A percentile compares a stretch with the other conserved stretches of the same genome.
Conservation (phyloP, 2,113 vertebrate species). For the Mionectes macconnelli region DNA sequence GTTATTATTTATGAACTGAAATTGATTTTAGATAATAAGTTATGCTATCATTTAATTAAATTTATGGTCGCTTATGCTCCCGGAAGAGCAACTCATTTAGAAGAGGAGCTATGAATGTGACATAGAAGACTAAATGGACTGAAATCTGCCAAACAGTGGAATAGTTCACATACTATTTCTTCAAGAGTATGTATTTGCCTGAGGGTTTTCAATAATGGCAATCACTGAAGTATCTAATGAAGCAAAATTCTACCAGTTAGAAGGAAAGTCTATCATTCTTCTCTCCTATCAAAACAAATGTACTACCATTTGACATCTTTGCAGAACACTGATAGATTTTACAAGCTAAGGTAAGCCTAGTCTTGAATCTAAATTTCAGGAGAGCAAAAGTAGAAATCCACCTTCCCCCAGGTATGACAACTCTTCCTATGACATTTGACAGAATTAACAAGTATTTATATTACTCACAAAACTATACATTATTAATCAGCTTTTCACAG, state of each 20-base stretch:
- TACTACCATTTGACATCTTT: neutral
- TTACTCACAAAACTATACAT: neutral
- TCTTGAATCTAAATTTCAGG: neutral
- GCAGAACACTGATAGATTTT: neutral
- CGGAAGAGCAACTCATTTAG: neutral
- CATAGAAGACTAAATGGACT: neutral
- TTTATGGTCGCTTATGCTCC: rapidly evolving
- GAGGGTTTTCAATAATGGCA: neutral
- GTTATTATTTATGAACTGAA: neutral
- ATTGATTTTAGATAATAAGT: neutral
- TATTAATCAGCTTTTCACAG: slow-evolving; percentile 30
- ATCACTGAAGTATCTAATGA: neutral
- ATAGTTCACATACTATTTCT: neutral
- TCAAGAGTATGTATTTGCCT: neutral
- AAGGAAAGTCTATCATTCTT: neutral
- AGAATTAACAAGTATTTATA: neutral
- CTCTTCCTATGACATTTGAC: neutral
- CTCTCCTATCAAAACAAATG: neutral
- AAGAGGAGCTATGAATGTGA: neutral
- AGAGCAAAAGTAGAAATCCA: neutral
- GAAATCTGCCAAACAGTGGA: neutral
- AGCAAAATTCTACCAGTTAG: neutral
- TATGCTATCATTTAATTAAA: neutral
- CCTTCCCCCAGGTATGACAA: neutral
- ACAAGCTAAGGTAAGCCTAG: neutral